Evolutionary conservation across 23 tunicate species (phyloP), one percentile per base, ranked within the genome.

Genomic region (Halocynthia roretzi): DNA sequence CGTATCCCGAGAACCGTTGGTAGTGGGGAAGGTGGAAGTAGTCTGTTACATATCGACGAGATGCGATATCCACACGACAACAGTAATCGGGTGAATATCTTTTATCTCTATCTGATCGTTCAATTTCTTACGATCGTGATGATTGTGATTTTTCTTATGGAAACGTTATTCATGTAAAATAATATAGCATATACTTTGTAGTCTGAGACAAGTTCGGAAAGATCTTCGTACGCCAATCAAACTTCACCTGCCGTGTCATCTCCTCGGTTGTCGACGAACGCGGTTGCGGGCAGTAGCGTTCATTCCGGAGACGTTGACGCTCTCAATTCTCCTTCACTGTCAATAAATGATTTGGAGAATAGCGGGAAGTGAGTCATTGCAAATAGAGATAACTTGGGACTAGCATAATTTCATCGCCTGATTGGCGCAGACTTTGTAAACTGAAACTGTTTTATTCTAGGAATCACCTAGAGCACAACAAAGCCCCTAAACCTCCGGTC

Each of bases 241-340:
- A 65, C 70, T 9, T 65, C 70, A 65, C 70, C 70, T 48, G 70
- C 48, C 5, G 19, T 65, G 19, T 65, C 70, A 8, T 65, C 70
- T 20, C n/a, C 14, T 9, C 14, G 70, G 9, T 65, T 48, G 31
- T 65, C 70, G 14, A 87, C 93, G 10, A 84, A 82, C 68, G 93
- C 86, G 21, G 93, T 81, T 7, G 93, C 93, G 22, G 93, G 86
- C 44, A 87, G 86, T 60, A 80, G 85, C 8, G 62, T 49, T 71
- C 82, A 23, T 57, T 87, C 93, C 7, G 56, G 51, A 15, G 80
- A 79, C 49, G 56, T n/a, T 15, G 83, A 87, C 69, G 67, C 82
- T 18, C 61, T 72, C 0, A 61, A 76, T 6, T 54, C 62, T 64
- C 70, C 70, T 8, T 20, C 70, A 0, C 70, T 8, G 31, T 65